Conservation (phyloP, 1,140 invertebrate species). For the Phocides pigmalion region DNA sequence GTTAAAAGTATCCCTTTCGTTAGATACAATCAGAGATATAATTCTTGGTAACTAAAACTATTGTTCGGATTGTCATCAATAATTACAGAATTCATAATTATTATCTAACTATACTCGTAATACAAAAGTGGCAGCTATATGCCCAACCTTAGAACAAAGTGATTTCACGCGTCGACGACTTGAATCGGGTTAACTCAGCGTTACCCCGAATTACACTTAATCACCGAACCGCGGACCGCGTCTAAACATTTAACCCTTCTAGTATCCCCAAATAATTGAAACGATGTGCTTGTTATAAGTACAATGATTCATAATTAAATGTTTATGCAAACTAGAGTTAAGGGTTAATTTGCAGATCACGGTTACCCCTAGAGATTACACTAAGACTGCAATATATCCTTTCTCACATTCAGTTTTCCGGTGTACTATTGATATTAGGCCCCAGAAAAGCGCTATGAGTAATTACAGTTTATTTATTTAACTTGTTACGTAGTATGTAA, state of each 20-base stretch:
- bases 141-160: conserved; percentile 74
- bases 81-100: background rate
- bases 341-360: conserved; percentile 30
- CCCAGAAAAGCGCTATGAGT: no score
- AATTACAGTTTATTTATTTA: no score
- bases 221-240: conserved; percentile 59
- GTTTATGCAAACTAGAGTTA: conserved; percentile 35
- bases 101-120: background rate
- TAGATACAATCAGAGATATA: no score
- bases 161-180: conserved; percentile 73
- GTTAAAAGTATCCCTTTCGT: no score
- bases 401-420: no score
- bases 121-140: conserved; percentile 52
- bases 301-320: conserved; percentile 55
- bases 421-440: no score
- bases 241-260: conserved; percentile 73
- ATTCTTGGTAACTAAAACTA: no score
- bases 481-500: no score
- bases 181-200: conserved; percentile 65
- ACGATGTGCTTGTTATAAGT: conserved; percentile 62
- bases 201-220: conserved; percentile 75
- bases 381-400: background rate
- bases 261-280: conserved; percentile 69
- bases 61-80: no score
- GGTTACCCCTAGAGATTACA: conserved; percentile 12